Base-by-base conservation (phyloP, 2,888 invertebrate genomes). In the Andricus quercusramuli region DNA sequence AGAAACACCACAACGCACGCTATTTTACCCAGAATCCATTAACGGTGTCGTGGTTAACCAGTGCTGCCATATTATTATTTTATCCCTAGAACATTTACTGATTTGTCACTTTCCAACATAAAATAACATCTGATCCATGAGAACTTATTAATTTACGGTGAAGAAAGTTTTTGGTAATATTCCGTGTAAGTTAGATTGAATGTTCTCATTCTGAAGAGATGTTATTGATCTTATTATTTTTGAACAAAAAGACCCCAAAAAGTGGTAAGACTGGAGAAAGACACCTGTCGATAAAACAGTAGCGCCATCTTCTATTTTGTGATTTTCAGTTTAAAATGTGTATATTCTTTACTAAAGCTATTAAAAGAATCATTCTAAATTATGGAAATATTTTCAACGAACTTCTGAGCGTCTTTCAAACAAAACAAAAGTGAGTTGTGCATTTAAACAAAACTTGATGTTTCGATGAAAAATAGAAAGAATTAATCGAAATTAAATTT, bases 11-110 rank as follows among this genome's bases (percentile, higher is more conserved):
- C 84, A 83, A 84, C 83, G 85, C 84, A 87, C 87, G 86, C 86
- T 86, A 86, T 85, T 88, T 86, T 89, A 89, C 88, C 89, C 89
- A 89, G 85, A 89, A 89, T 89, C 86, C 89, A 83, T 83, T 86
- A 64, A 62, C 32, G 47, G 9, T 74, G 74, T 32, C 74, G 47
- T 44, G 47, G 20, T 70, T 20, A 20, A 29, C 11, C 56, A 74
- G 74, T 74, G 74, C 37, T 74, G 22, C 74, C 74, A 74, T 17
- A 2, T 56, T 37, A 32, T 32, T 37, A 32, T 56, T 56, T 74
- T n/a, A 32, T n/a, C 74, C 51, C 70, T 25, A 9, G 29, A 2
- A 25, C 17, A 17, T 64, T 15, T 2, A 29, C 1, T 5, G 64
- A 29, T 64, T 64, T 2, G 17, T 29, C 13, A 29, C 13, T 64